Conservation (phyloP, 1,140 invertebrate species). For the Euwallacea similis region DNA sequence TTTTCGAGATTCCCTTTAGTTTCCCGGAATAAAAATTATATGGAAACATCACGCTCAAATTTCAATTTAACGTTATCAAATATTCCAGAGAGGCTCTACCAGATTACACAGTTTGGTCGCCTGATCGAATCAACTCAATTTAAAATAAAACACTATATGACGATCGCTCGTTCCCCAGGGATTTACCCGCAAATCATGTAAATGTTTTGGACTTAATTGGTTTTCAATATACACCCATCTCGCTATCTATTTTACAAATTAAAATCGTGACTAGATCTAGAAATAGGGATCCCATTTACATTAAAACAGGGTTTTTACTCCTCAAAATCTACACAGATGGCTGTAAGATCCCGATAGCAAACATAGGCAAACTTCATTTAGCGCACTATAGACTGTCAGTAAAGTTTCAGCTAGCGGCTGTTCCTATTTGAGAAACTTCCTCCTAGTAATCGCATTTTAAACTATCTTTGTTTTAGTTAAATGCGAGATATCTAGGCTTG, state of each 20-base stretch:
- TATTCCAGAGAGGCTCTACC: not conserved
- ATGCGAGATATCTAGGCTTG: slow-evolving; percentile 20
- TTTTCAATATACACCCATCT: too few species aligned
- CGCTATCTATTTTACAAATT: too few species aligned
- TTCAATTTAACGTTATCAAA: slow-evolving; percentile 8
- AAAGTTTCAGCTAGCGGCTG: not conserved
- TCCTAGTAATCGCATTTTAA: slow-evolving; percentile 9
- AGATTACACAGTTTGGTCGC: slow-evolving; percentile 1
- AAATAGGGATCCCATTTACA: too few species aligned
- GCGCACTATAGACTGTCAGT: slow-evolving; percentile 2
- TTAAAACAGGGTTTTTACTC: too few species aligned
- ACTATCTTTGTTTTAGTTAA: slow-evolving; percentile 18
- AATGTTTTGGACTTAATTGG: not conserved
- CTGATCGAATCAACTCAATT: slow-evolving; percentile 15
- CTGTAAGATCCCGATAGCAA: not conserved
- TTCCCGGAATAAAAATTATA: too few species aligned
- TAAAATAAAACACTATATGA: slow-evolving; percentile 5
- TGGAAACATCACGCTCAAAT: too few species aligned
- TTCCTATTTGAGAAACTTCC: slow-evolving; percentile 13
- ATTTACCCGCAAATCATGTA: not conserved
- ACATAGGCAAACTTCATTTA: slow-evolving; percentile 5
- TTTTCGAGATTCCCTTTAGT: too few species aligned
- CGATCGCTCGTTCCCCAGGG: not conserved
- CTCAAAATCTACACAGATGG: not conserved
- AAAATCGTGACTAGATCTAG: too few species aligned